Conservation (phyloP, 2,797 vertebrate species). For the Onychomys arenicola region DNA sequence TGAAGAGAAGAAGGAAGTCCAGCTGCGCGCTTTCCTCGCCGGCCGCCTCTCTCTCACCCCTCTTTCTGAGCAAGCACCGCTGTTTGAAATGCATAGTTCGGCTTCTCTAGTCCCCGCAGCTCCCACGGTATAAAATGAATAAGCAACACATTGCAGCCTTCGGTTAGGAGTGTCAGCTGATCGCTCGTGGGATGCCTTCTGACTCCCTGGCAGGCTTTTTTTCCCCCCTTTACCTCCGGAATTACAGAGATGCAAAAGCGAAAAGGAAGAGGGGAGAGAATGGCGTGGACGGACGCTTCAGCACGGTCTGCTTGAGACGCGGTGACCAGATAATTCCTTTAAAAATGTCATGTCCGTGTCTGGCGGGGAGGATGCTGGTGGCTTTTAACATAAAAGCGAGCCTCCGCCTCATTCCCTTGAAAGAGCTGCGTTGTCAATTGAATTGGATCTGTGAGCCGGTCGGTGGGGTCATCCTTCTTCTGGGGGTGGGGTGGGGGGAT, state of each 20-base stretch:
- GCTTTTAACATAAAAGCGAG: slow-evolving; percentile 87
- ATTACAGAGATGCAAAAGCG: slow-evolving; percentile 87
- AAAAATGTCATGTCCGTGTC: slow-evolving; percentile 88
- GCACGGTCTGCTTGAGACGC: slow-evolving; percentile 85
- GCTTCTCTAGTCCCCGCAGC: slow-evolving; percentile 91
- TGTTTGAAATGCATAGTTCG: slow-evolving; percentile 93
- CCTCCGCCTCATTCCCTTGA: slow-evolving; percentile 89
- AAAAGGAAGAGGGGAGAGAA: slow-evolving; percentile 73
- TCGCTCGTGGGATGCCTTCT: slow-evolving; percentile 90
- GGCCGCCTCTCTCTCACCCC: slow-evolving; percentile 90
- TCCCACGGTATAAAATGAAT: slow-evolving; percentile 90
- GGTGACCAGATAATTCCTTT: slow-evolving; percentile 84
- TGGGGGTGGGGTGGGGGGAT: slow-evolving; percentile 73
- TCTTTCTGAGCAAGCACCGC: slow-evolving; percentile 91
- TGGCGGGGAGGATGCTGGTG: slow-evolving; percentile 84
- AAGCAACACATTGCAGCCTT: slow-evolving; percentile 92
- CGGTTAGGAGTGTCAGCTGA: slow-evolving; percentile 91
- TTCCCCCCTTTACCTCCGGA: slow-evolving; percentile 84
- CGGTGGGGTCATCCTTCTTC: slow-evolving; percentile 82
- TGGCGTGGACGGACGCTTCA: slow-evolving; percentile 84
- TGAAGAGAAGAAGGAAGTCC: slow-evolving; percentile 93
- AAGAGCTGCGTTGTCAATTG: slow-evolving; percentile 75
- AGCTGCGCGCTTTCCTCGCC: slow-evolving; percentile 89
- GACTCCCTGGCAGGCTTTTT: slow-evolving; percentile 86
- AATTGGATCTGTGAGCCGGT: slow-evolving; percentile 84